Evolutionary conservation across 2,113 vertebrate species (phyloP), one percentile per base, ranked within the genome.

Genomic region (Xiphias gladius): DNA sequence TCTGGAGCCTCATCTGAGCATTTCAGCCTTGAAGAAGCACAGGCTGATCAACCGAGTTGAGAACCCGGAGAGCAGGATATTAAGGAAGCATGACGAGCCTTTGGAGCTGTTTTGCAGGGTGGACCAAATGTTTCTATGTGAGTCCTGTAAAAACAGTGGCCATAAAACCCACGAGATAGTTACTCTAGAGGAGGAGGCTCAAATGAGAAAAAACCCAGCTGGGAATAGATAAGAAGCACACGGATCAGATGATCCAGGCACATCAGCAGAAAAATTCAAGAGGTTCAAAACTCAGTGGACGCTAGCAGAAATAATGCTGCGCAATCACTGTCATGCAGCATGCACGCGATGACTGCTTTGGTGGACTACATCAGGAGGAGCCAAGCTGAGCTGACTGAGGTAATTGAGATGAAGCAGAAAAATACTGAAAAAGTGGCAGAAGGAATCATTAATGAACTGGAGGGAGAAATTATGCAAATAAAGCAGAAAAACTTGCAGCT

Each of bases 41-140:
- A 89, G 77, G 68, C 78, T 93, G 24, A 93, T 92, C 63, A 5
- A 66, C 8, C 80, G 89, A 1, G 79, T 79, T 7, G 55, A 84
- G 17, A 73, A 92, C 68, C 66, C 84, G 7, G 90, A 91, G 41
- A 79, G 59, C 66, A 87, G 86, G 79, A 32, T 91, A 7, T 93
- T 90, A 54, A 57, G 85, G 11, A 55, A 2, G 3, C 91, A 92
- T 0, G 5, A 62, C 2, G 22, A 78, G 43, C 68, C 37, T 50
- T 54, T 92, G 30, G 88, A 88, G 37, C 32, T 83, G 17, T 89
- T 90, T 41, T 91, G 91, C 61, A 64, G 5, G 13, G 12, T 7
- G 6, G 88, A 90, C 55, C 12, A 79, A 52, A 58, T 63, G 39
- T 88, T 86, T 74, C 4, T 87, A 1, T 91, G 90, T 2, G 2